Evolutionary conservation across 92 coral and sea anemone genomes (phyloP).

Genomic region (Isaurus tuberculatus): DNA sequence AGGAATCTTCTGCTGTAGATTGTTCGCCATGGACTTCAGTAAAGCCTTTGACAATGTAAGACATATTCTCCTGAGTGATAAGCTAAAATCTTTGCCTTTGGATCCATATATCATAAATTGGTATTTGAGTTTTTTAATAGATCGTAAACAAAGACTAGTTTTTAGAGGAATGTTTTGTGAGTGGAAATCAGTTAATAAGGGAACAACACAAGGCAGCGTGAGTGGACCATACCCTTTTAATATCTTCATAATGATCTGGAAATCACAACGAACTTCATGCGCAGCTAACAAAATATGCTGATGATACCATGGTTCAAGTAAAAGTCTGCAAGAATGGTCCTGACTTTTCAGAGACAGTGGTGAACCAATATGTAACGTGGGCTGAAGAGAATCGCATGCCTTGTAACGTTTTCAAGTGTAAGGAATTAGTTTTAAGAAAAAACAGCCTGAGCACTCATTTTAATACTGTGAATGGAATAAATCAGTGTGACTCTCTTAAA

Average conservation of each 20-base stretch:
- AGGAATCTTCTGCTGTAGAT: too few species aligned
- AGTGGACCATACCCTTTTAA: conserved; percentile 13
- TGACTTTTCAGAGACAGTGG: conserved; percentile 22
- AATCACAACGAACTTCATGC: conserved; percentile 20
- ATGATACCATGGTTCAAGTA: conserved; percentile 9
- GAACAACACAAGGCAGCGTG: conserved; percentile 22
- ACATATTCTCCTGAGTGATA: too few species aligned
- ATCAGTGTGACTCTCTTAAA: conserved; percentile 7
- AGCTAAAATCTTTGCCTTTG: background rate
- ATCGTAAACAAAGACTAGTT: too few species aligned
- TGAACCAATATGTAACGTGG: conserved; percentile 3
- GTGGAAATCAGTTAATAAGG: background rate
- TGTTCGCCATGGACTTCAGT: too few species aligned
- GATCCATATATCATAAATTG: too few species aligned
- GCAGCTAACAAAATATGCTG: conserved; percentile 19
- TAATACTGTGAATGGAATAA: background rate
- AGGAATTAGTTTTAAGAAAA: conserved; percentile 23
- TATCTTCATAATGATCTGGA: conserved; percentile 12
- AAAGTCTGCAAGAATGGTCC: conserved; percentile 19
- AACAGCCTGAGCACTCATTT: conserved; percentile 1
- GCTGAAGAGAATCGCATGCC: conserved; percentile 19
- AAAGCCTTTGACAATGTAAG: too few species aligned
- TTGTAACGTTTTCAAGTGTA: conserved; percentile 5
- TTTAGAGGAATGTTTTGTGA: too few species aligned
- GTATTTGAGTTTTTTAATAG: too few species aligned